Evolutionary conservation across 2,888 invertebrate genomes (phyloP), one percentile per base, ranked within the genome.

Genomic region (Proisotoma minuta): DNA sequence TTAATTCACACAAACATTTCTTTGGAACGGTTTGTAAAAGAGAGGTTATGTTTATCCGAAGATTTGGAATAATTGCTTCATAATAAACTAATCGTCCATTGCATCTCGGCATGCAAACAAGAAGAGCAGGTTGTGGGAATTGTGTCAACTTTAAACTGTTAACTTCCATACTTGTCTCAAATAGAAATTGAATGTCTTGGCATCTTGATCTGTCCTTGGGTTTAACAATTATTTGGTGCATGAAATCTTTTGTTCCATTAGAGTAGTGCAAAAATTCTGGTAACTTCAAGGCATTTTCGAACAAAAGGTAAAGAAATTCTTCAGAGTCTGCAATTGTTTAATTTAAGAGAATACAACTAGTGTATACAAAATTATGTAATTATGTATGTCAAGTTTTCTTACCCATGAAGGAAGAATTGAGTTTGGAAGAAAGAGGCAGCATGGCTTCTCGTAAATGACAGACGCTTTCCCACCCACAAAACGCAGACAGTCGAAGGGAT

Each of bases 51-150:
- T 69, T 62, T 1, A 69, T n/a, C 1, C 62, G 61, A 2, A 69
- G 47, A 39, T 39, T 68, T 5, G 70, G 70, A 12, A 70, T 53
- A 28, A 70, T 62, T 5, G 70, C 70, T 34, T 68, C 63, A n/a
- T 64, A 68, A 22, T 66, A 65, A 28, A 70, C 68, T 3, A 70
- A 49, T n/a, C 59, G 52, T 18, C 70, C 70, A 39, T 66, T 57
- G 47, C 65, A 68, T 18, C 70, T 57, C 0, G 70, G 70, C 68
- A 68, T 68, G 48, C 63, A 63, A 5, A 70, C 40, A n/a, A 70
- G 58, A n/a, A 70, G 54, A 22, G 70, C 70, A 12, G 70, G 70
- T n/a, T 49, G 27, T 15, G 70, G 70, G 12, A 66, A 23, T 22
- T 58, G 58, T 23, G 53, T 59, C 0, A 70, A 59, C 27, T 64